These are phyloP conservation scores for Mycogona germanica DNA, from an alignment of 2,888 invertebrate genomes.

Conservation along the genomic window DNA sequence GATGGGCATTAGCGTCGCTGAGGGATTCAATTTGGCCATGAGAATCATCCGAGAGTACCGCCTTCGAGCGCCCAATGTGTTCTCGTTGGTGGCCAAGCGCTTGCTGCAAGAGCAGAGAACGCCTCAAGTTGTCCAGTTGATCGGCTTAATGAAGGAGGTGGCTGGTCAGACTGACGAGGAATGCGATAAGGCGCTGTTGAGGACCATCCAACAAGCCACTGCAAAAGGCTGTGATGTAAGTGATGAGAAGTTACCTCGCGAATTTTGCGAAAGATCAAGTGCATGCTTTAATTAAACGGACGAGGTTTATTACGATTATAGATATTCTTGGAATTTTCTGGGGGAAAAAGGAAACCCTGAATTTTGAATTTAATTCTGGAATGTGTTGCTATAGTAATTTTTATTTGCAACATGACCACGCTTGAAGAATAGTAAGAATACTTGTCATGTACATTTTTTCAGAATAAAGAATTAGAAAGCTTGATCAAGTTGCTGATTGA, in stretches of 20 bases:
- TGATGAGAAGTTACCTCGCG: no score
- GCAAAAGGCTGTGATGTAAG: slow-evolving; percentile 2
- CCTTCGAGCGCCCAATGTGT: slow-evolving; percentile 9
- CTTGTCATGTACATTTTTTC: no score
- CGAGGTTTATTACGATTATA: no score
- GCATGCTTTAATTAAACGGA: no score
- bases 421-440: no score
- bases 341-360: no score
- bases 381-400: neutral
- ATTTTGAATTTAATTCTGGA: no score
- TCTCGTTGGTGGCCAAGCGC: slow-evolving; percentile 1
- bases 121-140: neutral
- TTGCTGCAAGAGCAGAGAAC: slow-evolving; percentile 4
- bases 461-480: slow-evolving; percentile 11
- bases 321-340: no score
- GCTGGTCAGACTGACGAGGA: neutral
- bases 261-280: no score
- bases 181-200: slow-evolving; percentile 7
- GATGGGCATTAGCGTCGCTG: neutral
- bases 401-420: neutral
- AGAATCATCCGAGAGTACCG: slow-evolving; percentile 7
- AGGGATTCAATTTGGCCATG: slow-evolving; percentile 7
- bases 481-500: slow-evolving; percentile 6
- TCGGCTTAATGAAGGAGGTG: neutral
- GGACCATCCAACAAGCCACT: neutral